phyloP scores from a whole-genome alignment of 2,797 vertebrate genomes.

The Anniella stebbinsi region DNA sequence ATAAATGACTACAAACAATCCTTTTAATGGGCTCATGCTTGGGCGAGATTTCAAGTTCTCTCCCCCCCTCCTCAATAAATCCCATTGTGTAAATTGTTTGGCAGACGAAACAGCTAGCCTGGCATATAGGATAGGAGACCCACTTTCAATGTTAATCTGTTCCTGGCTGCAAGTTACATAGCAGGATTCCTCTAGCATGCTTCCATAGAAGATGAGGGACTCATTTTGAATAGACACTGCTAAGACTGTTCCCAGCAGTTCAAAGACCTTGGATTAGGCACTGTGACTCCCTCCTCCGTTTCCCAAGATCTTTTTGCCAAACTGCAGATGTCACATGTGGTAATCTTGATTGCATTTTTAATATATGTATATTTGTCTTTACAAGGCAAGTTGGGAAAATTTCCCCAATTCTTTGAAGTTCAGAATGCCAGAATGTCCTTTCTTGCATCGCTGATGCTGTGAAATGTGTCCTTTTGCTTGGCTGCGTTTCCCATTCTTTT shows the following conservation, averaged over 20 bases:
- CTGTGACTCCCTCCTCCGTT: neutral
- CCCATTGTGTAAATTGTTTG: slow-evolving; percentile 35
- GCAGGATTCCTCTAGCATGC: neutral
- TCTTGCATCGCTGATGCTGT: neutral
- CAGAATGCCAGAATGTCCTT: neutral
- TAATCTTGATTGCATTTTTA: neutral
- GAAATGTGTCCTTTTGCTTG: neutral
- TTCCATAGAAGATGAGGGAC: neutral
- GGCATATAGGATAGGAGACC: neutral
- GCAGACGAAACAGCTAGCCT: slow-evolving; percentile 20
- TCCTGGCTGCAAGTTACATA: neutral
- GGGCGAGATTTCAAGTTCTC: slow-evolving; percentile 51
- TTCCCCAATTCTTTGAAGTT: neutral
- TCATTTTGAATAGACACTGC: neutral
- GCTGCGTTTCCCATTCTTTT: neutral
- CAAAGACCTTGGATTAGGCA: neutral
- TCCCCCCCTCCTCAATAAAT: slow-evolving; percentile 18
- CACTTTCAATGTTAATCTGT: slow-evolving; percentile 2
- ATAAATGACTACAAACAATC: slow-evolving; percentile 41
- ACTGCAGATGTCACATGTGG: neutral
- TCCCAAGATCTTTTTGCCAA: neutral
- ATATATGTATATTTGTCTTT: neutral
- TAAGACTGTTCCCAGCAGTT: neutral
- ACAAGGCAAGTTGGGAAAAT: neutral
- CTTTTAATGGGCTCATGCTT: slow-evolving; percentile 38